Percentiles rank a stretch among this genome's conserved stretches.
Evolutionary conservation across 2,888 invertebrate species (phyloP).

Genomic region (Drosophila anceps): DNA sequence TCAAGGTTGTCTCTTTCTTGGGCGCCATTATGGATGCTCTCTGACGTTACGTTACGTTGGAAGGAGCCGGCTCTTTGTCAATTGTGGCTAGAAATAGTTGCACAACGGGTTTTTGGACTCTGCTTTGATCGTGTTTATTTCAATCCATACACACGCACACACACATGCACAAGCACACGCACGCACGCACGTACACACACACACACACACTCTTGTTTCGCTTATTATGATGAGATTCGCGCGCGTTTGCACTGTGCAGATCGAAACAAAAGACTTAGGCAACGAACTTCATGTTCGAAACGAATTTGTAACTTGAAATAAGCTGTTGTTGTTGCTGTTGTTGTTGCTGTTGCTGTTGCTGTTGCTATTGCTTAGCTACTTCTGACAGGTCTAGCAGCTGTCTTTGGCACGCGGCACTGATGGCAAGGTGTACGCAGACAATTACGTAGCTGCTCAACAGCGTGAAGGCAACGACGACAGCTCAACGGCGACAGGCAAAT

Average conservation of each 20-base stretch:
- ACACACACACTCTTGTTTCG: conserved; percentile 46
- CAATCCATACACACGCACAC: conserved; percentile 36
- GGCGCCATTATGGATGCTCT: conserved; percentile 66
- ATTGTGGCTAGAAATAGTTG: conserved; percentile 62
- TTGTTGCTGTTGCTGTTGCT: conserved; percentile 15
- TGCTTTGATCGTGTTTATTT: conserved; percentile 63
- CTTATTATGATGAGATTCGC: conserved; percentile 55
- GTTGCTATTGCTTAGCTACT: conserved; percentile 9
- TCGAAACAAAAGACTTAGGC: conserved; percentile 69
- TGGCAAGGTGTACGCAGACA: conserved; percentile 28
- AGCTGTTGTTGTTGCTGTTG: conserved; percentile 5
- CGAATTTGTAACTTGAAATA: conserved; percentile 13
- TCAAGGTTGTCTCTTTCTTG: conserved; percentile 77
- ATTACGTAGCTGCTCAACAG: conserved; percentile 9
- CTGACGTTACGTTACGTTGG: not conserved
- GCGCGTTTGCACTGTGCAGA: conserved; percentile 42
- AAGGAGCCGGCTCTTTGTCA: conserved; percentile 51
- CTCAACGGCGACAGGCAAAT: conserved; percentile 46
- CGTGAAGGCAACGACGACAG: conserved; percentile 14
- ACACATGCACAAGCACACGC: not conserved
- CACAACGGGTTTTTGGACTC: conserved; percentile 68
- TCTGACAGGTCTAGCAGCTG: conserved; percentile 59
- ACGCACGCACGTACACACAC: conserved; percentile 28
- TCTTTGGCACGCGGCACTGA: conserved; percentile 40
- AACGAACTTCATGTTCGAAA: conserved; percentile 58